Percentiles rank a stretch among this genome's conserved stretches.
phyloP scores from a whole-genome alignment of 2,797 vertebrate species.

The Cheirogaleus major region DNA sequence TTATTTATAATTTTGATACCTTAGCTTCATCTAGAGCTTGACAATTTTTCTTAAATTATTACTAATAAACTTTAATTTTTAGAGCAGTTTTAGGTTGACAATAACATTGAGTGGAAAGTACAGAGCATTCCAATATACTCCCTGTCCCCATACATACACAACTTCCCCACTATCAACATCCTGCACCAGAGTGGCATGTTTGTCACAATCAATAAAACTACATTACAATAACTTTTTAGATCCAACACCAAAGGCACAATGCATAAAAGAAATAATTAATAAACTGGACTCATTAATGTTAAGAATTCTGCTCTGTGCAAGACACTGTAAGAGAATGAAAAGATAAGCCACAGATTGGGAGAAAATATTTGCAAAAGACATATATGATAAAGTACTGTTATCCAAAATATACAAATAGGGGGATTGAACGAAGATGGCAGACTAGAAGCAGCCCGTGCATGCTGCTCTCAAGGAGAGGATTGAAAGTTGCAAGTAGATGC shows the following conservation, averaged over 20 bases:
- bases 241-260: neutral
- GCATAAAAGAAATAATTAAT: slow-evolving; percentile 28
- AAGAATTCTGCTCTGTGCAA: neutral
- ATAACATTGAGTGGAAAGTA: neutral
- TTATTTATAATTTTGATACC: neutral
- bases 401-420: too few relatives aligned
- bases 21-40: neutral
- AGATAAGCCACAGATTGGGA: neutral
- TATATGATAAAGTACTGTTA: too few relatives aligned
- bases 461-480: too few relatives aligned
- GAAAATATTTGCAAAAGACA: too few relatives aligned
- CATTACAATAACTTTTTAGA: neutral
- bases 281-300: neutral
- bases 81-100: neutral
- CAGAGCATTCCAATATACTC: neutral
- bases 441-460: too few relatives aligned
- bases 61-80: neutral
- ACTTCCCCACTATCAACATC: neutral
- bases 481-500: too few relatives aligned
- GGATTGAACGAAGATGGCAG: too few relatives aligned
- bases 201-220: neutral
- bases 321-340: neutral
- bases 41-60: neutral
- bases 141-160: neutral
- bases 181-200: neutral